A percentile compares a stretch with the other conserved stretches of the same genome.
phyloP scores from a whole-genome alignment of 2,888 invertebrate species.

The Noctua janthina region DNA sequence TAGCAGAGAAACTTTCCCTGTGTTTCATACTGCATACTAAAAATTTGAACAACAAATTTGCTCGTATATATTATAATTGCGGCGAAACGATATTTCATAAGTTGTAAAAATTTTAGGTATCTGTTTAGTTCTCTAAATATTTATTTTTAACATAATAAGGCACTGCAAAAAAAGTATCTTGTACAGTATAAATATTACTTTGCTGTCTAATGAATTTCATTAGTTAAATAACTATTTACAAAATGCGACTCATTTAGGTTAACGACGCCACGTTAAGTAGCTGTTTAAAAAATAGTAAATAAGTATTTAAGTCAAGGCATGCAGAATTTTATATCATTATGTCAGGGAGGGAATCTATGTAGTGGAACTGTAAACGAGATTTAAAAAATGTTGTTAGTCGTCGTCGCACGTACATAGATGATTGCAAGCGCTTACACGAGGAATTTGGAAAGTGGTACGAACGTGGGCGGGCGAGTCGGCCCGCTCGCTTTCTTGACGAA shows the following conservation, averaged over 20 bases:
- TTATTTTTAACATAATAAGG: not conserved
- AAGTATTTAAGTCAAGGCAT: conserved; percentile 8
- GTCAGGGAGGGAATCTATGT: conserved; percentile 51
- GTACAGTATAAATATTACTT: not conserved
- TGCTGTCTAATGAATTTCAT: not conserved
- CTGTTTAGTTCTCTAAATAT: not conserved
- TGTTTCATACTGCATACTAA: conserved; percentile 67
- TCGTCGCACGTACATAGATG: conserved; percentile 82
- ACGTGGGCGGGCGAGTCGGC: conserved; percentile 88
- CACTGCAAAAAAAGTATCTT: not conserved
- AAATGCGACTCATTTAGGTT: conserved; percentile 10
- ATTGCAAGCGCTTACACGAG: conserved; percentile 87
- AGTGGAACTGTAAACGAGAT: conserved; percentile 71
- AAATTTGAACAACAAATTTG: conserved; percentile 61
- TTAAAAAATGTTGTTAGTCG: conserved; percentile 75
- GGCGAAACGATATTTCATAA: conserved; percentile 13
- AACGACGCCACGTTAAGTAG: conserved; percentile 15
- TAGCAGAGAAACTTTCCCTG: conserved; percentile 70
- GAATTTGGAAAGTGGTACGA: conserved; percentile 90
- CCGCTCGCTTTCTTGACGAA: conserved; percentile 86
- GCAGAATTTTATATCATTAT: conserved; percentile 7
- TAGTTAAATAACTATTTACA: not conserved
- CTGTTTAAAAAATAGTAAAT: not conserved
- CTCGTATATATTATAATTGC: conserved; percentile 28
- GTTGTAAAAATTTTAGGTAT: not conserved